Percentiles rank a stretch among this genome's conserved stretches.
Conservation (phyloP, 2,113 vertebrate genomes). For the Elephantulus edwardii region DNA sequence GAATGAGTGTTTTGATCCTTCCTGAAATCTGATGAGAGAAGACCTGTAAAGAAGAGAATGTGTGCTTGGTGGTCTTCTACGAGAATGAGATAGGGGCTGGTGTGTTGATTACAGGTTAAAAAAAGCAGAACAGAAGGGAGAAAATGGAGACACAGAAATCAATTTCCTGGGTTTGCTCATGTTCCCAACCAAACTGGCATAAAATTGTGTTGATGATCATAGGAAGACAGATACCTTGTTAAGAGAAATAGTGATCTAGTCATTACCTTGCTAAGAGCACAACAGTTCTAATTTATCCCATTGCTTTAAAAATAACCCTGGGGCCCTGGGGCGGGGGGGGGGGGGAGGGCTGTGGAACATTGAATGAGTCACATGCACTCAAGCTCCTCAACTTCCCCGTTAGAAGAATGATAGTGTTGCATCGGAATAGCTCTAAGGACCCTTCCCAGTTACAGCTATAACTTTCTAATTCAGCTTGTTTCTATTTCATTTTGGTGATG, state of each 20-base stretch:
- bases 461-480: slow-evolving; percentile 14
- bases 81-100: not conserved
- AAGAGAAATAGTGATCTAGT: slow-evolving; percentile 6
- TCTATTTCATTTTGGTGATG: slow-evolving; percentile 28
- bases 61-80: not conserved
- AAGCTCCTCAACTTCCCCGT: not conserved
- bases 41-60: not conserved
- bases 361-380: not conserved
- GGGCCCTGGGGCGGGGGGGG: too few relatives aligned
- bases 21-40: not conserved
- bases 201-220: not conserved
- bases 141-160: not conserved
- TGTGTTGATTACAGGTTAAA: not conserved
- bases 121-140: not conserved
- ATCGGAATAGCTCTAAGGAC: not conserved
- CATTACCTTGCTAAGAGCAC: not conserved
- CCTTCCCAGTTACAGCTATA: not conserved
- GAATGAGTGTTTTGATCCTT: not conserved
- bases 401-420: not conserved
- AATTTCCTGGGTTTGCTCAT: not conserved
- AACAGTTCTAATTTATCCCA: not conserved
- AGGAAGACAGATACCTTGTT: not conserved
- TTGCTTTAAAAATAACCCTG: slow-evolving; percentile 21
- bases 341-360: not conserved
- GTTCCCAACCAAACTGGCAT: not conserved